phyloP scores from a whole-genome alignment of 1,140 invertebrate species.

The Akabosia matsudoensis region DNA sequence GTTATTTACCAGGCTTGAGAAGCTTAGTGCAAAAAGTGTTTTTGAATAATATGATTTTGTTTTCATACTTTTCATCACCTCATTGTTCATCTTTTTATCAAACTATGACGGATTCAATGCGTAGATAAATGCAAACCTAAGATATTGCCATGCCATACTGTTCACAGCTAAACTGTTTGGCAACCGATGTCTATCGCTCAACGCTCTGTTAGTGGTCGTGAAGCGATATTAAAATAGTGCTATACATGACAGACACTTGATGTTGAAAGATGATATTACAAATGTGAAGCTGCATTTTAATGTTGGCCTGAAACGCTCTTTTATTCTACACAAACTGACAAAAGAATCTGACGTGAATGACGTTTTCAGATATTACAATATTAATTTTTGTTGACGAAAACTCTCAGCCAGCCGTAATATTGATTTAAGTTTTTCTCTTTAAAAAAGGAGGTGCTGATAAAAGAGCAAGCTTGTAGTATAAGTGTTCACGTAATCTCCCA shows the following conservation, averaged over 20 bases:
- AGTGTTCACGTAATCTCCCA: background rate
- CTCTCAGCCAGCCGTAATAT: background rate
- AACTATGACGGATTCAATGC: too few species aligned
- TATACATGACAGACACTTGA: background rate
- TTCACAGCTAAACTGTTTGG: too few species aligned
- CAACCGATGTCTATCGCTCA: background rate
- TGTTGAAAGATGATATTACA: slow-evolving; percentile 7
- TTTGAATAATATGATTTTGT: too few species aligned
- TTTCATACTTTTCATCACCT: too few species aligned
- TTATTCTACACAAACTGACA: background rate
- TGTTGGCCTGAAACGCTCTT: background rate
- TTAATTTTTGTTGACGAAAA: slow-evolving; percentile 14
- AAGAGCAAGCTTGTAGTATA: background rate
- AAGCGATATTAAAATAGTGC: background rate
- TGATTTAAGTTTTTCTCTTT: background rate
- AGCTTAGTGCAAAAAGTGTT: too few species aligned
- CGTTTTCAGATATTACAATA: background rate
- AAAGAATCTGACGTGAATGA: background rate
- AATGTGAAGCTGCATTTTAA: background rate
- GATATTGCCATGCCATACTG: too few species aligned
- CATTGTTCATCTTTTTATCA: too few species aligned
- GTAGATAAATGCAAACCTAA: too few species aligned
- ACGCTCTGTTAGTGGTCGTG: background rate
- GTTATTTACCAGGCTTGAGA: too few species aligned
- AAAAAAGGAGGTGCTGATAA: background rate